Conservation (phyloP, 1,140 invertebrate genomes). For the Matsumurasca onukii region DNA sequence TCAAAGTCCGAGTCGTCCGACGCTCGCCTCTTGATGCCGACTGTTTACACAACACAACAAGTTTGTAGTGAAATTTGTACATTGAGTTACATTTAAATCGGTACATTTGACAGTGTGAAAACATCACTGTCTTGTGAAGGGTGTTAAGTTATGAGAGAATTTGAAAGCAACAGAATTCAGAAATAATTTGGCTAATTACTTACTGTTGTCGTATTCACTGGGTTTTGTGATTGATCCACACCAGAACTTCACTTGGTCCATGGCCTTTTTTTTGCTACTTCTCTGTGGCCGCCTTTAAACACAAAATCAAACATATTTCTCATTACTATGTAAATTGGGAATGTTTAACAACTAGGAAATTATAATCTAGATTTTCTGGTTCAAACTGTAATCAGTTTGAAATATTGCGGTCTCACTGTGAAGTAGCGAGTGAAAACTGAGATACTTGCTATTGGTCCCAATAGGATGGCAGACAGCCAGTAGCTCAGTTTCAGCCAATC, state of each 20-base stretch:
- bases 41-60: slow-evolving; percentile 41
- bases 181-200: no score
- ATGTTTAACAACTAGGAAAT: neutral
- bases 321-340: neutral
- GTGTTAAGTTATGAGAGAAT: no score
- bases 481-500: no score
- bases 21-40: slow-evolving; percentile 49
- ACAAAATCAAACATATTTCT: slow-evolving; percentile 22
- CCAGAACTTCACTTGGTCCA: slow-evolving; percentile 84
- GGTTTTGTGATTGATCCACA: slow-evolving; percentile 58
- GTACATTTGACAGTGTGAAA: no score
- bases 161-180: no score
- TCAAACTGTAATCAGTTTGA: no score
- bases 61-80: neutral
- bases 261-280: slow-evolving; percentile 75
- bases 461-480: no score
- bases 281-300: slow-evolving; percentile 59
- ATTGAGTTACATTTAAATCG: neutral
- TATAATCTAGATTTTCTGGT: no score
- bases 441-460: no score
- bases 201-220: slow-evolving; percentile 56
- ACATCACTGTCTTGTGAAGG: no score
- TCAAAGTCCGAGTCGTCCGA: slow-evolving; percentile 53
- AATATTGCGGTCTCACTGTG: no score
- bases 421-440: no score